Evolutionary conservation across 2,888 invertebrate genomes (phyloP), one percentile per base, ranked within the genome.

Genomic region (Drosophila mulleri): DNA sequence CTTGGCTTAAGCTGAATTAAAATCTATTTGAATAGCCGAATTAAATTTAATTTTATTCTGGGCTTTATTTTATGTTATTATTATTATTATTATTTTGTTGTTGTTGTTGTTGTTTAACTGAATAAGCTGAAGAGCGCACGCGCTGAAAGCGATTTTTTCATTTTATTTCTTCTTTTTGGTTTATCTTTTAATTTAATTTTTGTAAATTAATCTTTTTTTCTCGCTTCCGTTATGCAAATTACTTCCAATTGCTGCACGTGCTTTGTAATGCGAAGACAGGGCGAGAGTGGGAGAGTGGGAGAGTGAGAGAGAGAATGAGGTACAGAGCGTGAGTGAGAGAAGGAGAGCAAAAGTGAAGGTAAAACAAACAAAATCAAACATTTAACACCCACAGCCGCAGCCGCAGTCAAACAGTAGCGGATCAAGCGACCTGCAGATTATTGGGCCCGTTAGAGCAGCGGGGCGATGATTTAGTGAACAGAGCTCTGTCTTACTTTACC

Each of bases 301-400:
- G 57, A 1, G 37, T 4, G 37, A 16, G 37, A 37, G 37, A 29
- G 32, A 20, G 35, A 20, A 35, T 1, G 35, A 2, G 29, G 6
- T 14, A 3, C n/a, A 12, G 48, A 35, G 26, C 35, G 65, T 7
- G 14, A 9, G 9, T 20, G 29, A 37, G 20, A 37, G 37, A 23
- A 23, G 8, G 53, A 8, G 20, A n/a, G 11, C 48, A 64, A 62
- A 70, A 82, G 82, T 85, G 85, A 82, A 82, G 78, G 82, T 85
- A 82, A 80, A 63, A 56, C 57, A 72, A 82, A 85, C 57, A 78
- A 57, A 79, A 73, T 64, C 58, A 61, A 59, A 63, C 60, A 60
- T 35, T 60, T 70, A 69, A 63, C 70, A 71, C 65, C 60, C 57
- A 61, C 82, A 41, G 54, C 9, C 39, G 44, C 5, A n/a, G 11